A percentile compares a stretch with the other conserved stretches of the same genome.
These are phyloP conservation scores for Amblyopsis hoosieri DNA, from an alignment of 2,797 vertebrate genomes.

Conservation along the genomic window DNA sequence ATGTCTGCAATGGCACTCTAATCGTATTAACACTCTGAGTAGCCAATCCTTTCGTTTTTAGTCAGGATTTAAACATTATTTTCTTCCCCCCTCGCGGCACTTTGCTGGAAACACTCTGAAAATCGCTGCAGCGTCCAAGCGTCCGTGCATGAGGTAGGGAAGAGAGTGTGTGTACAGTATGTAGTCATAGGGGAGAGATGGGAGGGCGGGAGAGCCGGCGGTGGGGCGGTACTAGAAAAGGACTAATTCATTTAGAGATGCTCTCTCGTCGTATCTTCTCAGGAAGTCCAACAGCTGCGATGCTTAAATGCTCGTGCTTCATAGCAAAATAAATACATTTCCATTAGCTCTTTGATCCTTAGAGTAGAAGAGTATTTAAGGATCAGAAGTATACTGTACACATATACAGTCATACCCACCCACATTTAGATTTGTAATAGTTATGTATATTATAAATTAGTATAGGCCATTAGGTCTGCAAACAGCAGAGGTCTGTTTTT, in stretches of 20 bases:
- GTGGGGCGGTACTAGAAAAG: slow-evolving; percentile 19
- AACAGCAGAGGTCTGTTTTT: no score
- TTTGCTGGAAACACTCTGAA: slow-evolving; percentile 68
- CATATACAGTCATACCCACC: no score
- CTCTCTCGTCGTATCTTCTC: slow-evolving; percentile 52
- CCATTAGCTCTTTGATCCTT: not conserved
- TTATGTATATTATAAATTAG: no score
- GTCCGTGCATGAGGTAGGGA: slow-evolving; percentile 73
- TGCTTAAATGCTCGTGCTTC: not conserved
- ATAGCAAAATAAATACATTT: not conserved
- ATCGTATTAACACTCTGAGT: slow-evolving; percentile 73
- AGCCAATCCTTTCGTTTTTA: slow-evolving; percentile 66
- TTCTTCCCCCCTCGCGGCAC: slow-evolving; percentile 53
- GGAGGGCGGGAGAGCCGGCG: slow-evolving; percentile 25
- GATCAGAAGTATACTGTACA: no score
- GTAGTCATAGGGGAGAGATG: slow-evolving; percentile 57
- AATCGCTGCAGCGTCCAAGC: slow-evolving; percentile 81
- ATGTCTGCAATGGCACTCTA: slow-evolving; percentile 78
- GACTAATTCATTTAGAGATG: slow-evolving; percentile 48
- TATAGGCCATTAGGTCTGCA: no score
- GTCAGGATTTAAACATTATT: slow-evolving; percentile 75
- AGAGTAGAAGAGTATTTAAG: no score
- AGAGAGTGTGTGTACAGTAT: slow-evolving; percentile 60
- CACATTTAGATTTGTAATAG: not conserved
- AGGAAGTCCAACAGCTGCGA: slow-evolving; percentile 32